phyloP scores from a whole-genome alignment of 2,888 invertebrate genomes.

The Cerastoderma edule region DNA sequence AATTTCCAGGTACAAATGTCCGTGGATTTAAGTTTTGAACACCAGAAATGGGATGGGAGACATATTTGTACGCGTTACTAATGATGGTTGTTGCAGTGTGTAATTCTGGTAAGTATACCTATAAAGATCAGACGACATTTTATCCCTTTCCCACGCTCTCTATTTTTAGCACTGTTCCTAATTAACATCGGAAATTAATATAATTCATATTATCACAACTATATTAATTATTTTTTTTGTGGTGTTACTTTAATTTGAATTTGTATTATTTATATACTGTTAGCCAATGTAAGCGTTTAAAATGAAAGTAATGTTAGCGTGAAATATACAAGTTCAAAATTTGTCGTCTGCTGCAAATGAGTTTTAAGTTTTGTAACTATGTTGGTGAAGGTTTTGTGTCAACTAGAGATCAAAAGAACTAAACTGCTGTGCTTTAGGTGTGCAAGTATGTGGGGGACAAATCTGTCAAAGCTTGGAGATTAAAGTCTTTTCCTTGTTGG shows the following conservation, averaged over 20 bases:
- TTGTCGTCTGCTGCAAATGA: conserved; percentile 9
- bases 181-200: too few species aligned
- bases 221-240: too few species aligned
- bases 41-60: conserved; percentile 17
- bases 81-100: conserved; percentile 9
- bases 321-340: too few species aligned
- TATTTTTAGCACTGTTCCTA: too few species aligned
- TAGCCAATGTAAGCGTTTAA: too few species aligned
- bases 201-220: too few species aligned
- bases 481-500: too few species aligned
- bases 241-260: too few species aligned
- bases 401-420: conserved; percentile 7
- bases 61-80: background rate
- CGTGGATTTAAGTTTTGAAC: conserved; percentile 1
- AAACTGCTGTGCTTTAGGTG: conserved; percentile 5
- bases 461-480: background rate
- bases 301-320: too few species aligned
- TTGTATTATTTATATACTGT: too few species aligned
- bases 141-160: conserved; percentile 10
- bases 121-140: conserved; percentile 5
- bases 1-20: conserved; percentile 11
- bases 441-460: conserved; percentile 5
- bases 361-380: background rate
- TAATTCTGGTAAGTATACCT: conserved; percentile 14
- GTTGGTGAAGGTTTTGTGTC: conserved; percentile 4